Conservation (phyloP, 1,140 invertebrate species). For the Centruroides sculpturatus region DNA sequence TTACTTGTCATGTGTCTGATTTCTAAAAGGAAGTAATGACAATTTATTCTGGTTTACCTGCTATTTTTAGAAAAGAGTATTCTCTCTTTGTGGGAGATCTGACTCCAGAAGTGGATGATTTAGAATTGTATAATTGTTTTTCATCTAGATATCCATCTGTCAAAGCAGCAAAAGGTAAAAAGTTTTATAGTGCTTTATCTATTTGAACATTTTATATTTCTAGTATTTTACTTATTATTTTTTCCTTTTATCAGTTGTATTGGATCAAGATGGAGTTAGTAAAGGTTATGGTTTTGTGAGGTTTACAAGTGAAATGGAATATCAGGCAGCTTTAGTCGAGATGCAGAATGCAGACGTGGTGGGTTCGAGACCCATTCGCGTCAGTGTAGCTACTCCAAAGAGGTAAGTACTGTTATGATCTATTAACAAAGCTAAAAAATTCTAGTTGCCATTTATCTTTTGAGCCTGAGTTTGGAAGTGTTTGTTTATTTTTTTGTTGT, state of each 20-base stretch:
- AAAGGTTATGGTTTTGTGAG: conserved; percentile 95
- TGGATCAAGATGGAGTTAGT: conserved; percentile 73
- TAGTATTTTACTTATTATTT: not conserved
- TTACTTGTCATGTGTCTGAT: no score
- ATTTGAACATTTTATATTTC: not conserved
- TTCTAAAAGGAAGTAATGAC: not conserved
- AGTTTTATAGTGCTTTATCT: not conserved
- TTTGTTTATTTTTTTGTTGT: no score
- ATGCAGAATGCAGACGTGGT: conserved; percentile 37
- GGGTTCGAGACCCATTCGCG: conserved; percentile 68
- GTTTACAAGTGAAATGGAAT: conserved; percentile 86
- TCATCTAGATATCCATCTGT: conserved; percentile 80
- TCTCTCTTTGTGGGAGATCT: conserved; percentile 92
- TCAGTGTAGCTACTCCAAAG: conserved; percentile 75
- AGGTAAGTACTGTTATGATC: conserved; percentile 42
- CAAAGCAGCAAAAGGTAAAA: conserved; percentile 78
- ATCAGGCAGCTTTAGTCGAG: conserved; percentile 69
- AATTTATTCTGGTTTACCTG: not conserved
- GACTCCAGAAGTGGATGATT: conserved; percentile 90
- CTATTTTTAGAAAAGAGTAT: conserved; percentile 48
- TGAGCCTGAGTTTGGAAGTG: no score
- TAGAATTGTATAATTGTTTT: conserved; percentile 80
- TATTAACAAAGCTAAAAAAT: not conserved
- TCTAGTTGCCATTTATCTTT: no score
- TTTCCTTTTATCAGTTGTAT: conserved; percentile 47